Percentiles rank a stretch among this genome's conserved stretches.
Conservation (phyloP, 2,113 vertebrate species). For the Ceuthmochares aereus region DNA sequence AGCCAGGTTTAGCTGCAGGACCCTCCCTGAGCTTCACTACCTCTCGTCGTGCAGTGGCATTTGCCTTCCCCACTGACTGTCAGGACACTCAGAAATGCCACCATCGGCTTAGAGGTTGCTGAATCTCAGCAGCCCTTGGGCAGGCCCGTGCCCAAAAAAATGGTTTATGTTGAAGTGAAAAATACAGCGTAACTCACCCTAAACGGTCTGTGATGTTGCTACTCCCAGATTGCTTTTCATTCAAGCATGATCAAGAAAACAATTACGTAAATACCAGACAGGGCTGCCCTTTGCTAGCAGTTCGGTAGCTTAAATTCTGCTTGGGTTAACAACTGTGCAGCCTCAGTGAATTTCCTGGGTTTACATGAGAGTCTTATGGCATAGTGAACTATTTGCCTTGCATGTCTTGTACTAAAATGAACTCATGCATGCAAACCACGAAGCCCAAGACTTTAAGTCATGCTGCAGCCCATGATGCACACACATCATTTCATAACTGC, state of each 20-base stretch:
- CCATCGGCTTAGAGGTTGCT: background rate
- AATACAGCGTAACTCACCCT: background rate
- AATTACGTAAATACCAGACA: slow-evolving; percentile 19
- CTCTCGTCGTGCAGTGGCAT: rapidly evolving
- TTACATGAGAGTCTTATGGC: background rate
- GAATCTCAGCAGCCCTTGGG: background rate
- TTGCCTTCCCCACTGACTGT: rapidly evolving
- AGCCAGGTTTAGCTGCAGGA: background rate
- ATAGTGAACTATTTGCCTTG: background rate
- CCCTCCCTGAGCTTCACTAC: background rate
- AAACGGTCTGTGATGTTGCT: background rate
- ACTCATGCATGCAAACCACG: background rate
- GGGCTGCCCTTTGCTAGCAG: background rate
- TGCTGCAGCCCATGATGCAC: background rate
- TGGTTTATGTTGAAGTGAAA: background rate
- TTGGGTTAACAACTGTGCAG: background rate
- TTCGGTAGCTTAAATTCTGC: slow-evolving; percentile 37
- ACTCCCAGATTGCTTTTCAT: background rate
- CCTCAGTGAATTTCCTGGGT: background rate
- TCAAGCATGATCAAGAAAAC: slow-evolving; percentile 25
- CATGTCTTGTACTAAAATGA: background rate
- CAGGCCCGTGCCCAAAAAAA: background rate
- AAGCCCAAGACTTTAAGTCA: background rate
- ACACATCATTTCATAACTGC: background rate
- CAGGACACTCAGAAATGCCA: background rate